Conservation (phyloP, 2,797 vertebrate genomes). For the Myotis findleyi region DNA sequence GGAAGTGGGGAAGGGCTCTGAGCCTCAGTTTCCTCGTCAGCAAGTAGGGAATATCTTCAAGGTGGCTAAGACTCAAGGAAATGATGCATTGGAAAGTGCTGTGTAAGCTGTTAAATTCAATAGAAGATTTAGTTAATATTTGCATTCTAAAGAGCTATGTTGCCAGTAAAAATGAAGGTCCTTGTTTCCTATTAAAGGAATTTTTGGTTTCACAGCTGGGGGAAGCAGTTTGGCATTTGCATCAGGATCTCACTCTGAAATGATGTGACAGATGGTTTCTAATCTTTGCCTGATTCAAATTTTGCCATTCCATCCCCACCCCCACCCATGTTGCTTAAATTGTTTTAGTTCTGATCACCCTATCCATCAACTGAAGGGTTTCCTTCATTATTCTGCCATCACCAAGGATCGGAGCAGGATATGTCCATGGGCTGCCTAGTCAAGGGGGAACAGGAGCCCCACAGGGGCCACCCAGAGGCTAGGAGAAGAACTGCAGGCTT, state of each 20-base stretch:
- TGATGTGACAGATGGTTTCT: not conserved
- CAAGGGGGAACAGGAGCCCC: not conserved
- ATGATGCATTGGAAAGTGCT: not conserved
- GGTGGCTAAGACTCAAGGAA: not conserved
- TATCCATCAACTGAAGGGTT: not conserved
- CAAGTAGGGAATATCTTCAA: not conserved
- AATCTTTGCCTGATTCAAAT: not conserved
- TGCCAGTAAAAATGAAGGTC: not conserved
- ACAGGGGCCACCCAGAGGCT: not conserved
- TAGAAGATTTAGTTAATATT: constrained; percentile 30
- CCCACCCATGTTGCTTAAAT: not conserved
- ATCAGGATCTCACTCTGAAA: not conserved
- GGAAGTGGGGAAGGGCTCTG: not conserved
- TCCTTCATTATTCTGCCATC: not conserved
- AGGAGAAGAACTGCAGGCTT: not conserved
- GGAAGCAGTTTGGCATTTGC: not conserved
- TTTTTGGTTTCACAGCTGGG: not conserved
- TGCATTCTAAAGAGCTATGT: constrained; percentile 24
- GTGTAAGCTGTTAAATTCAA: not conserved
- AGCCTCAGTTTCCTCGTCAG: not conserved
- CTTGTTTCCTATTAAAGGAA: not conserved
- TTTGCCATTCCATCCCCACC: not conserved
- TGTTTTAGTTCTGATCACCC: not conserved
- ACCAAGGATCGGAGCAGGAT: not conserved
- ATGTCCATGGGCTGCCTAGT: not conserved